Base-by-base conservation (phyloP, 2,113 vertebrate genomes). In the Oryzias melastigma region DNA sequence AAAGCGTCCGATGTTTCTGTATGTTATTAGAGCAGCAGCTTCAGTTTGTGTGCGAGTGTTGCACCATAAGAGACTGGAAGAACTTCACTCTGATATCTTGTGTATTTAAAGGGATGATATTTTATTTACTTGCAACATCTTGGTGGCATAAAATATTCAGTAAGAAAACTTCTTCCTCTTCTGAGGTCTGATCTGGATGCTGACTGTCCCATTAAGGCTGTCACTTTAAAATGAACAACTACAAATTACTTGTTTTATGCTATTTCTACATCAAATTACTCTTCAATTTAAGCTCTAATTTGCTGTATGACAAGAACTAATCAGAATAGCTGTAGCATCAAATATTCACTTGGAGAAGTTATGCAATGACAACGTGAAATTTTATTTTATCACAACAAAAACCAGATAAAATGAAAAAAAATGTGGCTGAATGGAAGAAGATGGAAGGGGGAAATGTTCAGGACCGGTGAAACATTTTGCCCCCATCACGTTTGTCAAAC, bases 401-500 rank as follows among this genome's bases (percentile, higher is more conserved):
- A 27, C 5, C 46, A 71, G 49, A 61, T 58, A 56, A 7, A 5
- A 61, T 22, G 18, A 44, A 18, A 29, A 52, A 35, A 13, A 7
- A 3, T 63, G 40, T 8, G 16, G 16, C 6, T 48, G 14, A 27
- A 47, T 17, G 24, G 27, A 0, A 52, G 14, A 13, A 47, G 17
- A 58, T 47, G 81, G 3, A 51, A 48, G 60, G 67, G 54, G 69
- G 67, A 78, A 66, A 69, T 52, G 75, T 72, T 81, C 75, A 87
- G 90, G 91, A 59, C 58, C 66, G 55, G 29, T n/a, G 90, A 89
- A 91, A 90, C 91, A 93, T 90, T 89, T 88, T 92, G 90, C 94
- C 90, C 92, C 81, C 78, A 83, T 88, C 81, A 89, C 91, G 93
- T 97, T 95, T 95, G 95, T 94, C 95, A 93, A 95, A 94, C 95